Base-by-base conservation (phyloP, 1,140 invertebrate genomes). In the Caenorhabditis briggsae region DNA sequence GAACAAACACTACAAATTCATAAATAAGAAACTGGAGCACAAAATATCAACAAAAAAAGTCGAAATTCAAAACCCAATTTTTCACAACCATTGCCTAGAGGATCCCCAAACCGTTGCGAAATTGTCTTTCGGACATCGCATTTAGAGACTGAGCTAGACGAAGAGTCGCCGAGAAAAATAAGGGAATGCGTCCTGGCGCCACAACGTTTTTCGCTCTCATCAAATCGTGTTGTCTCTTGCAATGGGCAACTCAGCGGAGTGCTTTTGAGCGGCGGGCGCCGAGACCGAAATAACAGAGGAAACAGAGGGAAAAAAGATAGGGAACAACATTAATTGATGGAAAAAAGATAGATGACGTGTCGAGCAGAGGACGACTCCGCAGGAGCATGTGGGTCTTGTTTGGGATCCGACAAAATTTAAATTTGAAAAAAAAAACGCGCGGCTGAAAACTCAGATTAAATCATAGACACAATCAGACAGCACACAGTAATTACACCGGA, bases 261-360 rank as follows among this genome's bases (percentile, higher is more conserved):
- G 70, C 70, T 78, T 78, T 78, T 78, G 70, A 78, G 70, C 70
- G 70, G 64, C 23, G 58, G 33, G 61, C 70, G 70, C 70, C 70
- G 46, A 50, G 70, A 78, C 70, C 18, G 46, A 78, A 78, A 78
- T 50, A n/a, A 78, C 12, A 78, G 70, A 78, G 64, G 18, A 70
- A 70, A 70, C 41, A 46, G 64, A 70, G 64, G 64, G 20, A 78
- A 78, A 48, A 78, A 50, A 78, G 70, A 78, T 78, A 48, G 70
- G 46, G 43, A 23, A 78, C 33, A 33, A 33, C 70, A 78, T 78
- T 78, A 78, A 78, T 78, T 78, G 70, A 78, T n/a, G 20, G n/a
- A 78, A 53, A 46, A 78, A n/a, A 23, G 14, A 50, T 11, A 23
- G 70, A 78, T 78, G 70, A 78, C 70, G 64, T 70, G 64, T n/a